Evolutionary conservation across 1,140 invertebrate genomes (phyloP), one percentile per base, ranked within the genome.

Genomic region (Charaxes varanes): DNA sequence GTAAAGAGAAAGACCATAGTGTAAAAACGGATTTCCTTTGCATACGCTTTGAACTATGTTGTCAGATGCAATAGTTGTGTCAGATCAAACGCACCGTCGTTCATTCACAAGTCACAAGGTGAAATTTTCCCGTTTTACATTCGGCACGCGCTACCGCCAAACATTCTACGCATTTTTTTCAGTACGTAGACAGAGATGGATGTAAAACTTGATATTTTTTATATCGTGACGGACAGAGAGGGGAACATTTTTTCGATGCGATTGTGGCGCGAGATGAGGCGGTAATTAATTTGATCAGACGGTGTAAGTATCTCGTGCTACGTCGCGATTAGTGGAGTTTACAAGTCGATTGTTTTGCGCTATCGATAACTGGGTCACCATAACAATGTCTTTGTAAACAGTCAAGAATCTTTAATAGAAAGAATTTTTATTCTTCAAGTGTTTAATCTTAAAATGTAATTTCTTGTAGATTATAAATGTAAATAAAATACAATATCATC

Each of bases 281-380:
- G 52, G 63, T 80, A 77, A 80, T 77, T 77, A 80, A 80, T 80
- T 77, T 78, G 76, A 80, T 73, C 70, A 74, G 66, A 59, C 53
- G 47, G 55, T 64, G 59, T 73, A 73, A 58, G 62, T 65, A 60
- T 52, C 50, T 46, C 49, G 57, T 47, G 28, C 53, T 53, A 55
- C 49, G 55, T 59, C 53, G 48, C 37, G 41, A 42, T 55, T 59
- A 64, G 62, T 57, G 56, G 47, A 52, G 61, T 43, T n/a, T 28
- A 22, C 41, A 40, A 41, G 41, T 56, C 41, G 52, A 41, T 50
- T 23, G 21, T 19, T 27, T 19, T 38, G 27, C 16, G 16, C 16
- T 42, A 19, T 40, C 36, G 44, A 47, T 48, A 28, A 32, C 6
- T 31, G 15, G 28, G 28, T 31, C 28, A 31, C 14, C 15, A 31